These are phyloP conservation scores for Poeciliopsis occidentalis DNA, from an alignment of 2,113 vertebrate species.

Conservation along the genomic window DNA sequence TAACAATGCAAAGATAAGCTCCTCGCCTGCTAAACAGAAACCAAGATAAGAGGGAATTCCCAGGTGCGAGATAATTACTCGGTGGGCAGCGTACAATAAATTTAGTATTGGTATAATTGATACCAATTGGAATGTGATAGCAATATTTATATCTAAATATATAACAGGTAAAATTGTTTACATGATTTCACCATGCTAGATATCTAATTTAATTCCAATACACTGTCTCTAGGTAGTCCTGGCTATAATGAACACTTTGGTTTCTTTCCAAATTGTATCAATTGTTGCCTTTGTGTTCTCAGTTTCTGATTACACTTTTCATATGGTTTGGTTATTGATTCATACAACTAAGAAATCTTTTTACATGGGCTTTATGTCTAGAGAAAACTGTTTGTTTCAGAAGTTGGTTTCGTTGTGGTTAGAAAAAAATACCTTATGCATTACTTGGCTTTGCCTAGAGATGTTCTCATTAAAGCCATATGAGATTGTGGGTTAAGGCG, in stretches of 20 bases:
- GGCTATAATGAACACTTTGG: background rate
- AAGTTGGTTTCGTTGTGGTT: background rate
- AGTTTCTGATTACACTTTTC: background rate
- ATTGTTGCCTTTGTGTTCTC: background rate
- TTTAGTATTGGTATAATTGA: conserved; percentile 1
- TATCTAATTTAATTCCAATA: background rate
- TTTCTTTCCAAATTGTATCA: background rate
- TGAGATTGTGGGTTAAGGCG: too few species aligned
- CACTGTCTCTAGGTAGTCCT: too few species aligned
- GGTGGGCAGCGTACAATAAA: background rate
- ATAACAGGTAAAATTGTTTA: background rate
- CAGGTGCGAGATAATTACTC: background rate
- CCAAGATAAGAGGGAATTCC: conserved; percentile 42
- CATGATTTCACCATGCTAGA: background rate
- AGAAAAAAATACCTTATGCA: too few species aligned
- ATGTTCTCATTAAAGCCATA: too few species aligned
- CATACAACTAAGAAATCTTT: background rate
- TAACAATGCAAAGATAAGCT: background rate
- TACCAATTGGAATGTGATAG: background rate
- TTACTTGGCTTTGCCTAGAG: too few species aligned
- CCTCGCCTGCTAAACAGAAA: conserved; percentile 1
- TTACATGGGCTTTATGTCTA: background rate
- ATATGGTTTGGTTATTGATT: background rate
- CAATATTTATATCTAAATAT: background rate
- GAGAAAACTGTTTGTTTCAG: background rate